Percentiles rank a stretch among this genome's conserved stretches.
phyloP scores from a whole-genome alignment of 2,797 vertebrate species.

The Myotis findleyi region DNA sequence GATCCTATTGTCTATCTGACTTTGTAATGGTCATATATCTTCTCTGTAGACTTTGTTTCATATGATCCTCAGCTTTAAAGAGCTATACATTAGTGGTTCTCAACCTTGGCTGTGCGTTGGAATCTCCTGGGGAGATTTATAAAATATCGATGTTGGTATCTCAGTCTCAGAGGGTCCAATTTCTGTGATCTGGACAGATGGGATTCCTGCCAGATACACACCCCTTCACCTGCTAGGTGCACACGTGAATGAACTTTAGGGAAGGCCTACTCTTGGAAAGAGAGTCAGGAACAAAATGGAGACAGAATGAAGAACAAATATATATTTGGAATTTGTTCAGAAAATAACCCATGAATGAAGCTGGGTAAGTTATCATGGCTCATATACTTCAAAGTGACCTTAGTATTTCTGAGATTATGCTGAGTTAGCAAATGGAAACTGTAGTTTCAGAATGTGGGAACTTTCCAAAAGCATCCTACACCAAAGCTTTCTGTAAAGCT shows the following conservation, averaged over 20 bases:
- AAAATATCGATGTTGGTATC: neutral
- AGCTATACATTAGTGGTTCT: neutral
- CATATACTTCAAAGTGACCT: neutral
- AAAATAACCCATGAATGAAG: neutral
- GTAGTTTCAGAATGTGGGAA: neutral
- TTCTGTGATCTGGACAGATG: neutral
- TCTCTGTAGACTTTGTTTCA: neutral
- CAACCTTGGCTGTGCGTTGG: neutral
- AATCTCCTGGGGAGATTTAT: neutral
- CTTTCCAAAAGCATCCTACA: neutral
- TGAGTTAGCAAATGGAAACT: neutral
- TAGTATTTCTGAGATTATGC: neutral
- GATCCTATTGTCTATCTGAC: neutral
- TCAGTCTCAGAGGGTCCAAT: neutral
- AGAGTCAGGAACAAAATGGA: neutral
- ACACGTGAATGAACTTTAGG: neutral
- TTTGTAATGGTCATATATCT: neutral
- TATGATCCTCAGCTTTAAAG: neutral
- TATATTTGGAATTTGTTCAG: neutral
- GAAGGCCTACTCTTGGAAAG: neutral
- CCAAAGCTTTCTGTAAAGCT: neutral
- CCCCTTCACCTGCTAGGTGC: no score
- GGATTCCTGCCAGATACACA: neutral
- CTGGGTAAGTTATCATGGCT: neutral
- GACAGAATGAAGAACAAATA: neutral